Evolutionary conservation across 1,140 invertebrate species (phyloP), one percentile per base, ranked within the genome.

Genomic region (Choristoneura fumiferana): DNA sequence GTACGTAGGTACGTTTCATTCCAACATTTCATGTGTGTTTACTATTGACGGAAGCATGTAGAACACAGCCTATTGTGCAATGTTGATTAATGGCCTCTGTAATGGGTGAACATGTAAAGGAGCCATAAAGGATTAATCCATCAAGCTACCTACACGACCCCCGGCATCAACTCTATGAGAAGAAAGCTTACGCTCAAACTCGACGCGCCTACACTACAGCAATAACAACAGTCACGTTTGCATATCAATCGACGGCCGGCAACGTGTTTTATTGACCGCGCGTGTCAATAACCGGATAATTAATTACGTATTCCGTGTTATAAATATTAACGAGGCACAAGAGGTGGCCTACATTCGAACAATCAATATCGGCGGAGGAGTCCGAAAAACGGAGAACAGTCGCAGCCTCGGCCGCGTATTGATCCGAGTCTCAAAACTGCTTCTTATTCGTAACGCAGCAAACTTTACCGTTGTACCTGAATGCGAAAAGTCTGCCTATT

Each of bases 251-350:
- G 22, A 29, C 22, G 22, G 22, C 22, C 22, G 22, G 22, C 22
- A 29, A 13, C 17, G 40, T 49, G 14, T 29, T 49, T 29, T 29
- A 49, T 49, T 49, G 10, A 49, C 12, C 22, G 43, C 22, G 43
- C 22, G 43, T 49, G 43, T 29, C 43, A 6, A 18, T 22, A 17
- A 9, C n/a, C 17, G 1, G 14, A 49, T 29, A 49, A 29, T 3
- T 18, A 33, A 45, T 49, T 37, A 37, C 60, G 68, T 57, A 61
- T 35, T 63, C 57, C 62, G 60, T 68, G 34, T 59, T 63, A 68
- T 70, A 60, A 69, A 73, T 74, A 71, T 69, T 80, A 70, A 76
- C 55, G 66, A 71, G 60, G 53, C 62, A 62, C 72, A 69, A 69
- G 65, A 60, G 61, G 61, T 65, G 76, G 65, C 74, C 78, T 73